Base-by-base conservation (phyloP, 2,113 vertebrate genomes). In the Microtus oregoni region DNA sequence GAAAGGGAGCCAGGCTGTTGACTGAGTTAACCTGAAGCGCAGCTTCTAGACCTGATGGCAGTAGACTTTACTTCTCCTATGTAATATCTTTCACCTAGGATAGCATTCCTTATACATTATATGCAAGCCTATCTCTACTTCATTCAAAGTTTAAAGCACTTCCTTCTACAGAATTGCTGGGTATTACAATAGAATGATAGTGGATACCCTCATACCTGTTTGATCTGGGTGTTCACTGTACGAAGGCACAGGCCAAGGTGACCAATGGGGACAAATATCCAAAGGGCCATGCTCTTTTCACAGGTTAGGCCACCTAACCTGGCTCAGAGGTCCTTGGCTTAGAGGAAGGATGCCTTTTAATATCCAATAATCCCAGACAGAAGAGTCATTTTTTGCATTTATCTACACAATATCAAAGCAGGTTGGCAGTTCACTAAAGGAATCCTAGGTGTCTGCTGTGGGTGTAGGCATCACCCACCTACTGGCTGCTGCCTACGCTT, bases 61-160 rank as follows among this genome's bases (percentile, higher is more conserved):
- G 58, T 15, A 89, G 67, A 20, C 58, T 10, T 72, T n/a, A 82
- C 41, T 35, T 20, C 65, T 47, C 12, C 44, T 38, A 50, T 0
- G 26, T 14, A 41, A 89, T 15, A 14, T 63, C 55, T 41, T 85
- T 94, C 63, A 35, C 63, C 6, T 32, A 83, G 63, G 41, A 68
- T 81, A 12, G 35, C 55, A n/a, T 76, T 81, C 41, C 63, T 96
- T 52, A 17, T n/a, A 55, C 70, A 47, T 82, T 67, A 75, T 30
- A 61, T 65, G 32, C 52, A 89, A 81, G 55, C 67, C 35, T 85
- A 68, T 32, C 7, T 68, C 35, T 15, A 44, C 63, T 87, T 75
- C 32, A 90, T 81, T 87, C 90, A 50, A 72, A 94, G 79, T 78
- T 93, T 58, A 65, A 95, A 79, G 78, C 65, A 13, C 15, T 63